Conservation (phyloP, 2,888 invertebrate species). For the Drosophila nigritarsus region DNA sequence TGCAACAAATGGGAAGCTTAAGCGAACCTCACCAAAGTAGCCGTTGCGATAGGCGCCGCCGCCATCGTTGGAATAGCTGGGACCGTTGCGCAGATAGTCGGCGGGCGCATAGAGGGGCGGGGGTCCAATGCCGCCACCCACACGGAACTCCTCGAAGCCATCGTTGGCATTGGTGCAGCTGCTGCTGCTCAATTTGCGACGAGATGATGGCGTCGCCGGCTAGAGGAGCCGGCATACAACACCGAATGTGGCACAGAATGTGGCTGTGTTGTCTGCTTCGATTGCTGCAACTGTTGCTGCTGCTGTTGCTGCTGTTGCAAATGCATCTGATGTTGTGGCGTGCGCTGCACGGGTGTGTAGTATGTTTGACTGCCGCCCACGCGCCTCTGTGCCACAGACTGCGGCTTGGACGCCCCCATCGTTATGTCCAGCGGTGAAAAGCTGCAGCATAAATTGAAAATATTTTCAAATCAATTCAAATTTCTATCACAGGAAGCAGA, state of each 20-base stretch:
- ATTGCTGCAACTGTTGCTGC: slow-evolving; percentile 25
- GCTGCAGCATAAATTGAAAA: slow-evolving; percentile 74
- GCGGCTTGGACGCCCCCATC: slow-evolving; percentile 41
- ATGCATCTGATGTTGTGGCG: slow-evolving; percentile 64
- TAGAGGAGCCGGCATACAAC: slow-evolving; percentile 85
- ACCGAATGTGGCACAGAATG: slow-evolving; percentile 87
- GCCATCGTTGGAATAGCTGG: slow-evolving; percentile 82
- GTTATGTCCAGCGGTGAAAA: slow-evolving; percentile 45
- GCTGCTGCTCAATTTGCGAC: slow-evolving; percentile 90
- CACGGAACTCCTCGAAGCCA: slow-evolving; percentile 76
- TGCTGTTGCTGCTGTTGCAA: slow-evolving; percentile 40
- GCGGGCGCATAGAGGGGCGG: slow-evolving; percentile 79
- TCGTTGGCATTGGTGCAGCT: slow-evolving; percentile 86
- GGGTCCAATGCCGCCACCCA: slow-evolving; percentile 76
- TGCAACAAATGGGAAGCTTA: not conserved
- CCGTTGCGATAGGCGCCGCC: slow-evolving; percentile 79
- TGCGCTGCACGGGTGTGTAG: slow-evolving; percentile 73
- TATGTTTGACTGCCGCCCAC: slow-evolving; percentile 71
- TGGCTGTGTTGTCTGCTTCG: slow-evolving; percentile 86
- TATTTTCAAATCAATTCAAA: not conserved
- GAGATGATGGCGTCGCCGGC: slow-evolving; percentile 89
- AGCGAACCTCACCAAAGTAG: slow-evolving; percentile 81
- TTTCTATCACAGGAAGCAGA: not conserved
- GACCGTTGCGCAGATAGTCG: slow-evolving; percentile 82
- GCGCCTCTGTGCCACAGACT: slow-evolving; percentile 59